Evolutionary conservation across 2,888 invertebrate genomes (phyloP).

Genomic region (Caenorhabditis wallacei): DNA sequence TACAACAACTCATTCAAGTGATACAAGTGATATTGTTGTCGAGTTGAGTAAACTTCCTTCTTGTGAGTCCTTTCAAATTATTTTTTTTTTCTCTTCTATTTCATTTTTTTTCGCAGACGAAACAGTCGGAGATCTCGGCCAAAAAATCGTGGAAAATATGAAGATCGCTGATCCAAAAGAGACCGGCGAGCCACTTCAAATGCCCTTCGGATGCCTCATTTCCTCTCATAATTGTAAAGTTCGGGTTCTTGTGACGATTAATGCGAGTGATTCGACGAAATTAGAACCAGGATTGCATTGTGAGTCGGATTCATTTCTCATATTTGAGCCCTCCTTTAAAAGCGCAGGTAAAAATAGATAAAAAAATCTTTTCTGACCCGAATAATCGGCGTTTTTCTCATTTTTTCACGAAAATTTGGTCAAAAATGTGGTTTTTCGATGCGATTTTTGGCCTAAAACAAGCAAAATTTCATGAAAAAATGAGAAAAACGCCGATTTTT

Average conservation of each 20-base stretch:
- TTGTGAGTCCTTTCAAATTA: slow-evolving; percentile 36
- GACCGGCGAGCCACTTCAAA: slow-evolving; percentile 60
- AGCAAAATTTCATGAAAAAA: too few species aligned
- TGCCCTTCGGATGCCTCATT: slow-evolving; percentile 90
- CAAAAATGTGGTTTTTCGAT: too few species aligned
- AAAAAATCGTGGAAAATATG: slow-evolving; percentile 92
- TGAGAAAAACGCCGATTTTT: too few species aligned
- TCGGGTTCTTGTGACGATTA: slow-evolving; percentile 93
- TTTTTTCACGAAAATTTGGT: too few species aligned
- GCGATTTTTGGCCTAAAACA: too few species aligned
- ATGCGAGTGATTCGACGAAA: slow-evolving; percentile 94
- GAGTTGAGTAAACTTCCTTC: slow-evolving; percentile 72
- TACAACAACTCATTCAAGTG: slow-evolving; percentile 38
- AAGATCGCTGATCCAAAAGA: slow-evolving; percentile 85
- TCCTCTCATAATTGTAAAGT: slow-evolving; percentile 91
- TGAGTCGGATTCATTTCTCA: too few species aligned
- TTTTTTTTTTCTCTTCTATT: not conserved
- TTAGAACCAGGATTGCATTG: slow-evolving; percentile 91
- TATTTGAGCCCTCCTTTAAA: too few species aligned
- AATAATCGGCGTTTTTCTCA: too few species aligned
- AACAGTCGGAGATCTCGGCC: slow-evolving; percentile 93
- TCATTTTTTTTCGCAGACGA: slow-evolving; percentile 88
- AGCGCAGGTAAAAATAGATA: too few species aligned
- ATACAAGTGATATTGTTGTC: slow-evolving; percentile 72
- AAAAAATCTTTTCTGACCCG: too few species aligned